Conservation (phyloP, 1,140 invertebrate genomes). For the Apis dorsata region DNA sequence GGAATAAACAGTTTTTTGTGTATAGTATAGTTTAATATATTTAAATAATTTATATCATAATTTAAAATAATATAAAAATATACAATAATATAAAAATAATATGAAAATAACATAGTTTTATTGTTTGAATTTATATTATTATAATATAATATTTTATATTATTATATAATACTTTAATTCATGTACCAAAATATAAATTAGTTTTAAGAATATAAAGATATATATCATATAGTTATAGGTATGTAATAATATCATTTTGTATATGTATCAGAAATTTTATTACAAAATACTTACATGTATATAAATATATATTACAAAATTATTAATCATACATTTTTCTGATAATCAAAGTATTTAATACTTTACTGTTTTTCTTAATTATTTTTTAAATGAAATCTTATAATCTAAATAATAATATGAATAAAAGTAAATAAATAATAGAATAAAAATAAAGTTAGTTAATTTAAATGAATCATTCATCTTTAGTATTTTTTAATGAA, state of each 20-base stretch:
- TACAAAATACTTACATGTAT: conserved; percentile 35
- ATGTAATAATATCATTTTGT: conserved; percentile 25
- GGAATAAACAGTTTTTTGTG: too few species aligned
- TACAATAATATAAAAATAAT: conserved; percentile 30
- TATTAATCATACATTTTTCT: too few species aligned
- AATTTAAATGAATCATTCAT: background rate
- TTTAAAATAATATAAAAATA: conserved; percentile 26
- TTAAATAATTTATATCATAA: too few species aligned
- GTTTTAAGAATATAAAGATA: background rate
- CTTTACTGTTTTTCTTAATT: background rate
- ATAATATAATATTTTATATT: conserved; percentile 11
- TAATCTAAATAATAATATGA: background rate
- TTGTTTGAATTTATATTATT: conserved; percentile 8
- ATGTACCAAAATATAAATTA: background rate
- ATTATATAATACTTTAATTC: background rate
- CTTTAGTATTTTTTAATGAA: background rate
- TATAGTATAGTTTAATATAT: too few species aligned
- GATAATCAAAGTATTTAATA: background rate
- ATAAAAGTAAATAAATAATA: background rate
- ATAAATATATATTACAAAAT: too few species aligned
- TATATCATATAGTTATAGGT: too few species aligned
- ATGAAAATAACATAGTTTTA: background rate
- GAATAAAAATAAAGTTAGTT: background rate
- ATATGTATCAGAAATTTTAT: conserved; percentile 54
- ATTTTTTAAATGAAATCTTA: background rate